phyloP scores from a whole-genome alignment of 2,888 invertebrate species.

The Eutolmus rufibarbis region DNA sequence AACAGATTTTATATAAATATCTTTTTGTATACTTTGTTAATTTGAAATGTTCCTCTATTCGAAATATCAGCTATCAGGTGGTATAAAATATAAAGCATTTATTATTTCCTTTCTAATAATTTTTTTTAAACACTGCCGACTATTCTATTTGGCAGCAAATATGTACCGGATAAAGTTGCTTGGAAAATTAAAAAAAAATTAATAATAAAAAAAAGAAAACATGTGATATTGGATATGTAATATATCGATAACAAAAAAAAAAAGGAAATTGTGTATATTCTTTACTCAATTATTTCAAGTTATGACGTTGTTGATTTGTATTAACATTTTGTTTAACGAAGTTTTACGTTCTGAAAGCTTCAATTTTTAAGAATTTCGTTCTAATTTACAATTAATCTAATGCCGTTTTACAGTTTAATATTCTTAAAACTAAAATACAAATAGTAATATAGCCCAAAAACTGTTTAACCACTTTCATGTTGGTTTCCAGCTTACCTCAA shows the following conservation, averaged over 20 bases:
- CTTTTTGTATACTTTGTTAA: no score
- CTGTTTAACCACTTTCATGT: background rate
- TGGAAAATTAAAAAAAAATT: background rate
- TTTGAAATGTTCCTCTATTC: no score
- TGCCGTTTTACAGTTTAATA: conserved; percentile 45
- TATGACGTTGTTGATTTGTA: conserved; percentile 28
- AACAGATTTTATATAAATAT: no score
- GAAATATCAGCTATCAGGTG: no score
- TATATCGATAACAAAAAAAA: conserved; percentile 21
- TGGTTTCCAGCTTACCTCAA: background rate
- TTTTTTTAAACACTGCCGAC: background rate
- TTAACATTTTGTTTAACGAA: conserved; percentile 21
- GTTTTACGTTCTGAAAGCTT: background rate
- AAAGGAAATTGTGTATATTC: conserved; percentile 2
- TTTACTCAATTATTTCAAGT: conserved; percentile 25
- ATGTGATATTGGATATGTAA: conserved; percentile 37
- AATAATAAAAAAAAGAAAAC: background rate
- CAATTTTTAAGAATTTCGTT: background rate
- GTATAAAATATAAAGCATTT: no score
- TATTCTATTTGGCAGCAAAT: background rate
- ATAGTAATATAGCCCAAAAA: conserved; percentile 41
- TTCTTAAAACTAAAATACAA: conserved; percentile 33
- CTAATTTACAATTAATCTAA: conserved; percentile 7
- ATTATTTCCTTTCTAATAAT: no score
- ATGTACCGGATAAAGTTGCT: conserved; percentile 1